These are phyloP conservation scores for Enteromius viviparus DNA, from an alignment of 2,797 vertebrate genomes.

Conservation along the genomic window DNA sequence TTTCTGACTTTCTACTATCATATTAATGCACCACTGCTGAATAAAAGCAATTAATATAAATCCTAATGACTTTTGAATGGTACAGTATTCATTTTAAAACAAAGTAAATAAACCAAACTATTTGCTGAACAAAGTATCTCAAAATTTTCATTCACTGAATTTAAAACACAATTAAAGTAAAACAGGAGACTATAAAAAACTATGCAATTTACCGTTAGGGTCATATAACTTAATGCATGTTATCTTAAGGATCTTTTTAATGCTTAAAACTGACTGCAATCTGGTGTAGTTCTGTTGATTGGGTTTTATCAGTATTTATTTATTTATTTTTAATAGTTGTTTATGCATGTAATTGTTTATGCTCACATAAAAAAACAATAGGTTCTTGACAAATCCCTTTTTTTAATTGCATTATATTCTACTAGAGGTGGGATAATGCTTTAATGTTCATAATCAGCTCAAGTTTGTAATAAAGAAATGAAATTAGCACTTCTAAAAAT, in stretches of 20 bases:
- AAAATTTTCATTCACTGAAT: not conserved
- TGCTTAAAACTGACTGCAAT: not conserved
- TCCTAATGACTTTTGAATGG: not conserved
- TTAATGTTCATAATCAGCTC: slow-evolving; percentile 36
- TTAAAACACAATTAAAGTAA: not conserved
- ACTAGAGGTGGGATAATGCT: slow-evolving; percentile 14
- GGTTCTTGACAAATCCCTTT: not conserved
- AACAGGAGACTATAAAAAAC: not conserved
- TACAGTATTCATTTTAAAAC: not conserved
- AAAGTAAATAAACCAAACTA: not conserved
- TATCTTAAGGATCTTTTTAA: not conserved
- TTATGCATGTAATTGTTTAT: too few species aligned
- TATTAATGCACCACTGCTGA: not conserved
- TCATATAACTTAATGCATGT: not conserved
- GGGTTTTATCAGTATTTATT: not conserved
- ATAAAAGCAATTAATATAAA: not conserved
- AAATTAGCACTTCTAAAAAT: slow-evolving; percentile 68
- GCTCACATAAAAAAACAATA: not conserved
- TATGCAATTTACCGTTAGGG: not conserved
- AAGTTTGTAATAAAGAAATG: slow-evolving; percentile 62
- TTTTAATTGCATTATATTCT: not conserved
- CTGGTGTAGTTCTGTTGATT: not conserved
- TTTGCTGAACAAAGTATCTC: not conserved
- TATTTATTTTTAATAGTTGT: not conserved
- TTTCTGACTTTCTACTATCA: not conserved